phyloP scores from a whole-genome alignment of 1,140 invertebrate species.

The Lasaia peninsularis region DNA sequence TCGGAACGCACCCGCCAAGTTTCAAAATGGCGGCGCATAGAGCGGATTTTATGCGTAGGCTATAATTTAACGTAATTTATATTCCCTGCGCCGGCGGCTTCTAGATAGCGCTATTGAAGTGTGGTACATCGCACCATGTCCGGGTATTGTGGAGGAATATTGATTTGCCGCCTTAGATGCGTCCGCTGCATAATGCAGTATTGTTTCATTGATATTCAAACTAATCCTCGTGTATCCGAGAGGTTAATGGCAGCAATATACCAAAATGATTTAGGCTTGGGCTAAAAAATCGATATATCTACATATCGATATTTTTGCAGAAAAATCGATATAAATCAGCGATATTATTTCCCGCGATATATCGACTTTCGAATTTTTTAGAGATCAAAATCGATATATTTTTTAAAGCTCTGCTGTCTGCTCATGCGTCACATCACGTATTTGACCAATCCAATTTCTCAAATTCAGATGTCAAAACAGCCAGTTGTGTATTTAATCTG shows the following conservation, averaged over 20 bases:
- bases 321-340: too few species aligned
- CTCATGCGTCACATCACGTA: too few species aligned
- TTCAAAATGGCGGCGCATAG: constrained; percentile 32
- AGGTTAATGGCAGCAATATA: neutral
- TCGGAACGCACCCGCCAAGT: too few species aligned
- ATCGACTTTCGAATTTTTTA: too few species aligned
- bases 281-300: too few species aligned
- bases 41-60: constrained; percentile 59
- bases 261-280: neutral
- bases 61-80: constrained; percentile 71
- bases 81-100: constrained; percentile 59
- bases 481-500: too few species aligned
- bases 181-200: constrained; percentile 47
- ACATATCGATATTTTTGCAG: too few species aligned
- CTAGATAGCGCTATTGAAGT: constrained; percentile 61
- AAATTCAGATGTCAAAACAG: too few species aligned
- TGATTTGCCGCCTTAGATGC: constrained; percentile 44
- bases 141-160: constrained; percentile 51
- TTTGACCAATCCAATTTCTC: too few species aligned
- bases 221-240: constrained; percentile 31
- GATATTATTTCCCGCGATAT: too few species aligned
- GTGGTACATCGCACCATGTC: constrained; percentile 46
- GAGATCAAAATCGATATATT: too few species aligned
- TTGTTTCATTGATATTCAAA: constrained; percentile 39
- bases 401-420: too few species aligned